Evolutionary conservation across 2,797 vertebrate species (phyloP).

Genomic region (Rhinichthys osculus): DNA sequence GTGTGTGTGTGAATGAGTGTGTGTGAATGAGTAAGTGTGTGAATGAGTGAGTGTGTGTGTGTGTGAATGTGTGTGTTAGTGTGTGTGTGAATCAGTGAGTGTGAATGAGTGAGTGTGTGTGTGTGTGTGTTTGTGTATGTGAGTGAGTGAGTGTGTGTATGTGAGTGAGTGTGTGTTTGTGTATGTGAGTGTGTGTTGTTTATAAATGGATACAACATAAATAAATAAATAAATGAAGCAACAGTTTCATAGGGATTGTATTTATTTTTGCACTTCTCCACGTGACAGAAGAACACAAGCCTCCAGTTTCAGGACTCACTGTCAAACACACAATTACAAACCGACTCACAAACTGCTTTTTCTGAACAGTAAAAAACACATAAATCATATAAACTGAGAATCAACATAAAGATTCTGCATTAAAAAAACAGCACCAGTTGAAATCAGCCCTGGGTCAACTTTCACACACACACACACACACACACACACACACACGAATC

Average conservation of each 20-base stretch:
- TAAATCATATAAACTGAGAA: conserved; percentile 67
- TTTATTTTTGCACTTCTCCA: conserved; percentile 65
- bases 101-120: too few relatives aligned
- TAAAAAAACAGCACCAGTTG: conserved; percentile 47
- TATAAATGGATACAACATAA: neutral
- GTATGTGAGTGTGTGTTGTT: neutral
- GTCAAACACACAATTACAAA: conserved; percentile 76
- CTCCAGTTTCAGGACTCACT: conserved; percentile 66
- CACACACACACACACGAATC: too few relatives aligned
- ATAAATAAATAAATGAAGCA: neutral
- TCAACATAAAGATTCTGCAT: conserved; percentile 38
- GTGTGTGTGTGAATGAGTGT: too few relatives aligned
- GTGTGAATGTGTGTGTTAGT: too few relatives aligned
- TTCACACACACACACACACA: too few relatives aligned
- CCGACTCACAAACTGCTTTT: conserved; percentile 73
- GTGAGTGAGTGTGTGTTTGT: too few relatives aligned
- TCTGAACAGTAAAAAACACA: conserved; percentile 65
- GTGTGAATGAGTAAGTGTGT: too few relatives aligned
- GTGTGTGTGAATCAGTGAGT: too few relatives aligned
- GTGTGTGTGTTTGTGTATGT: too few relatives aligned
- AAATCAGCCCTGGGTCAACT: conserved; percentile 2
- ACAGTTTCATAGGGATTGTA: conserved; percentile 28
- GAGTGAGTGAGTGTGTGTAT: too few relatives aligned
- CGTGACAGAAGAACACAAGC: conserved; percentile 79
- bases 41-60: too few relatives aligned